These are phyloP conservation scores for Pollimyrus isidori DNA, from an alignment of 2,113 vertebrate genomes.

Conservation along the genomic window DNA sequence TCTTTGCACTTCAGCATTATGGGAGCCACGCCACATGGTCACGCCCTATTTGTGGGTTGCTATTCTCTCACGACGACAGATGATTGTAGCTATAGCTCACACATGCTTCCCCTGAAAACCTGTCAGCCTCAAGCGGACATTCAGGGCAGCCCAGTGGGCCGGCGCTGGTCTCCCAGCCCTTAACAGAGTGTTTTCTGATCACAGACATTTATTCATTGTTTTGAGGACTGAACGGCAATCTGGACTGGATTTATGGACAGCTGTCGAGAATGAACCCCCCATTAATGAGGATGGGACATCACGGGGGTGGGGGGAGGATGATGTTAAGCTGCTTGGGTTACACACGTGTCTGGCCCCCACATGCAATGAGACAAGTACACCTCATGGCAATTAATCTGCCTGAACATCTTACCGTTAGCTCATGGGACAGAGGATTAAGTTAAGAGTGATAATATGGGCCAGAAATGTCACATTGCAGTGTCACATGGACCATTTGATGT, in stretches of 20 bases:
- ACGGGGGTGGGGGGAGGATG: not conserved
- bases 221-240: not conserved
- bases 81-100: not conserved
- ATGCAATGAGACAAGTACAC: not conserved
- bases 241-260: not conserved
- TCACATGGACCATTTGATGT: not conserved
- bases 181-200: not conserved
- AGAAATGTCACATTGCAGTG: not conserved
- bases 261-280: not conserved
- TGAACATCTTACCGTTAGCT: not conserved
- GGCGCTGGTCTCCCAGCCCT: not conserved
- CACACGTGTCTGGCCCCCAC: not conserved
- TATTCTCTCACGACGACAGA: not conserved
- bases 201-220: not conserved
- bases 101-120: not conserved
- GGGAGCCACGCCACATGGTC: no score
- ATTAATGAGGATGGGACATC: not conserved
- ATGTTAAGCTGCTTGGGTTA: not conserved
- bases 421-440: not conserved
- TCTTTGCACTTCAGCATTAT: not conserved
- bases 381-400: not conserved
- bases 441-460: not conserved
- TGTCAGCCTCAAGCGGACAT: not conserved
- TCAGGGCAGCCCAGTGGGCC: not conserved
- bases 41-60: not conserved